phyloP scores from a whole-genome alignment of 1,140 invertebrate genomes.

The Drosophila erecta region DNA sequence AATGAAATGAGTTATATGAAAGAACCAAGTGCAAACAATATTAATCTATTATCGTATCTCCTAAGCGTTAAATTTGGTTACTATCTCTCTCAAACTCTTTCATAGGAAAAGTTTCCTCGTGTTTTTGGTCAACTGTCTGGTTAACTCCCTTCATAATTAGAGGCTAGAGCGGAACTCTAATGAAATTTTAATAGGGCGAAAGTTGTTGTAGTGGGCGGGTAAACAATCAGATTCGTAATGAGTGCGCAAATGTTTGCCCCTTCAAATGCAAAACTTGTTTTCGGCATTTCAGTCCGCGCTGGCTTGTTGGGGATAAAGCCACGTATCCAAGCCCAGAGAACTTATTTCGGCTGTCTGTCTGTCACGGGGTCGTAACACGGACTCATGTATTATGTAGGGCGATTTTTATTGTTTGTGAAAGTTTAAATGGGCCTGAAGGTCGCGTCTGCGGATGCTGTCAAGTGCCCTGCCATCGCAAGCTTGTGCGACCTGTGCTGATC shows the following conservation, averaged over 20 bases:
- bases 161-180: conserved; percentile 34
- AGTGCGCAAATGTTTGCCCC: conserved; percentile 41
- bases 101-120: conserved; percentile 3
- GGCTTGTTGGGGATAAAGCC: conserved; percentile 23
- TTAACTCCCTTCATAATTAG: conserved; percentile 52
- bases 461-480: conserved; percentile 24
- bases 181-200: conserved; percentile 63
- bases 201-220: conserved; percentile 7
- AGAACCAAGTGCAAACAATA: too few relatives aligned
- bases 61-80: not conserved
- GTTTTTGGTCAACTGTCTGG: conserved; percentile 26
- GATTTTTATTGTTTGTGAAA: conserved; percentile 68
- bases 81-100: not conserved
- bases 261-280: conserved; percentile 42
- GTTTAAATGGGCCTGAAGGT: conserved; percentile 50
- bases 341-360: conserved; percentile 34
- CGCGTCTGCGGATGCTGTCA: conserved; percentile 45
- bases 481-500: conserved; percentile 25
- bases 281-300: not conserved
- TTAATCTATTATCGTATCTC: too few relatives aligned
- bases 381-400: conserved; percentile 65
- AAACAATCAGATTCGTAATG: conserved; percentile 59
- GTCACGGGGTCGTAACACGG: conserved; percentile 38
- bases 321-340: conserved; percentile 17
- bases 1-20: too few relatives aligned